Conservation (phyloP, 2,888 invertebrate species). For the Neoscelio sp. region DNA sequence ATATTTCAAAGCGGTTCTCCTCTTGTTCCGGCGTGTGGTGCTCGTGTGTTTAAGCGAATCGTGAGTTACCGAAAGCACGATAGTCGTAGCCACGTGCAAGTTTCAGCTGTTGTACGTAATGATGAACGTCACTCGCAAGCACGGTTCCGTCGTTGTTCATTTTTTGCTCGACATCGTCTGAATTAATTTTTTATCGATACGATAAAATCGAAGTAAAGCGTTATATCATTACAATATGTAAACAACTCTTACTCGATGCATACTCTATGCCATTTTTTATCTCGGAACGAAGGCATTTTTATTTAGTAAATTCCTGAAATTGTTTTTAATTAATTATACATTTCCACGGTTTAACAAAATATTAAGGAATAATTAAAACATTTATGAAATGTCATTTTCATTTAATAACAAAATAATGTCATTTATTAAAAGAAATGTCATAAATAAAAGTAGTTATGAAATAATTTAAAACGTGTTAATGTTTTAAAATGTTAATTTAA, state of each 20-base stretch:
- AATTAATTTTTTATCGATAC: slow-evolving; percentile 2
- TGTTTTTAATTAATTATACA: too few relatives aligned
- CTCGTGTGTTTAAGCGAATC: slow-evolving; percentile 24
- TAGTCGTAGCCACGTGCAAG: slow-evolving; percentile 29
- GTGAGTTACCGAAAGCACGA: slow-evolving; percentile 34
- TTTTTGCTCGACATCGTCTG: slow-evolving; percentile 1
- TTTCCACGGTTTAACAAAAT: too few relatives aligned
- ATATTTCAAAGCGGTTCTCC: slow-evolving; percentile 10
- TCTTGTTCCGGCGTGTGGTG: slow-evolving; percentile 17
- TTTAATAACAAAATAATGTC: too few relatives aligned
- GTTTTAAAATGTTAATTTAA: too few relatives aligned
- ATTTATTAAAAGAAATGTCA: too few relatives aligned
- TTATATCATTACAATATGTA: slow-evolving; percentile 20
- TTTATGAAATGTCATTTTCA: too few relatives aligned
- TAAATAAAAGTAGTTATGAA: too few relatives aligned
- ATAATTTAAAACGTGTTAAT: too few relatives aligned
- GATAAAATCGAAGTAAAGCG: slow-evolving; percentile 16
- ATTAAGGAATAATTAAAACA: too few relatives aligned
- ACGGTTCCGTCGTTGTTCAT: slow-evolving; percentile 5
- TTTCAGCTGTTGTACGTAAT: slow-evolving; percentile 17
- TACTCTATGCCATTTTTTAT: too few relatives aligned
- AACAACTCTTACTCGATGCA: slow-evolving; percentile 18
- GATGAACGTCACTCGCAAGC: slow-evolving; percentile 4
- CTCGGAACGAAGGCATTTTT: background rate
- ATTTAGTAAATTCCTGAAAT: too few relatives aligned